These are phyloP conservation scores for Dallia pectoralis DNA, from an alignment of 2,797 vertebrate genomes.

Conservation along the genomic window DNA sequence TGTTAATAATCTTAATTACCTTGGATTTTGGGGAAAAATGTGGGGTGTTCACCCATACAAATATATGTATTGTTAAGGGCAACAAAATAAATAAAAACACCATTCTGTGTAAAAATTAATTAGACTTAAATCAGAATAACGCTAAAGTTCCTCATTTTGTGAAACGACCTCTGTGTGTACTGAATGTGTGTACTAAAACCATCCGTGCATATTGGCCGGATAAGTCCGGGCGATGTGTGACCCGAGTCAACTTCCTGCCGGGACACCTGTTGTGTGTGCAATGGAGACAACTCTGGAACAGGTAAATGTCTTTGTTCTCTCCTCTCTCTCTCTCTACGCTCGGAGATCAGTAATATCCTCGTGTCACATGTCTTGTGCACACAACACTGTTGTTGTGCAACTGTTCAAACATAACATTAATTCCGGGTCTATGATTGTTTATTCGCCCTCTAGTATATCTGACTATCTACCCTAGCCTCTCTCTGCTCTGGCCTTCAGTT, in stretches of 20 bases:
- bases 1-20: no score
- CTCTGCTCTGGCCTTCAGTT: not conserved
- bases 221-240: conserved; percentile 16
- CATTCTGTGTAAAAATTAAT: no score
- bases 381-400: conserved; percentile 42
- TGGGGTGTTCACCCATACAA: no score
- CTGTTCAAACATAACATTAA: conserved; percentile 64
- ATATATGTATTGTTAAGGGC: no score
- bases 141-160: no score
- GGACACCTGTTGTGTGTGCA: conserved; percentile 13
- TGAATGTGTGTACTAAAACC: not conserved
- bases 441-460: conserved; percentile 26
- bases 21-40: no score
- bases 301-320: conserved; percentile 46
- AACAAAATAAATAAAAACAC: no score
- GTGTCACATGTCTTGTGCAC: conserved; percentile 32
- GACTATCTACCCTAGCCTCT: conserved; percentile 15
- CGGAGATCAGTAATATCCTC: conserved; percentile 26
- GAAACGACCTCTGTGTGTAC: no score
- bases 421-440: conserved; percentile 57
- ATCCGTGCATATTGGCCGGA: not conserved
- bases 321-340: conserved; percentile 1
- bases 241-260: conserved; percentile 9
- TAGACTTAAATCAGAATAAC: no score
- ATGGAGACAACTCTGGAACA: conserved; percentile 36